phyloP scores from a whole-genome alignment of 2,888 invertebrate genomes.

The Platypus cylindrus region DNA sequence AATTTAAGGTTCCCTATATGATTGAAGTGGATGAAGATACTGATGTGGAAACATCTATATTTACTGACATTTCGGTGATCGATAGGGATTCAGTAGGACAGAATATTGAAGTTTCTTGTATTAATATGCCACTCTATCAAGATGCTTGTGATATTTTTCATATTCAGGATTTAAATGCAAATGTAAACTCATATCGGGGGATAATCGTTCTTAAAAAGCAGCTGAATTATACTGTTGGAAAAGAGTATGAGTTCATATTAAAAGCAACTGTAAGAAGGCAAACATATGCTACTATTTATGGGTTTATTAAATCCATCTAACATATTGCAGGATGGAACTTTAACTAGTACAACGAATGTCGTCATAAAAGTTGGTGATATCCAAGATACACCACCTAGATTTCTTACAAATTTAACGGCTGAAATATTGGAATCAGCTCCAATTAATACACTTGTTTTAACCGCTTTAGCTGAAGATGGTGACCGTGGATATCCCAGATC shows the following conservation, averaged over 20 bases:
- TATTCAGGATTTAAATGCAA: slow-evolving; percentile 47
- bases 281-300: neutral
- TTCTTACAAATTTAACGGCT: slow-evolving; percentile 66
- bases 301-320: neutral
- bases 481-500: slow-evolving; percentile 72
- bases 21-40: slow-evolving; percentile 68
- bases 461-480: slow-evolving; percentile 70
- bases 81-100: slow-evolving; percentile 75
- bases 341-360: slow-evolving; percentile 59
- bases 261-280: slow-evolving; percentile 59
- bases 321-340: slow-evolving; percentile 58
- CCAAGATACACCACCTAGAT: slow-evolving; percentile 77
- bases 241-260: slow-evolving; percentile 64
- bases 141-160: slow-evolving; percentile 61
- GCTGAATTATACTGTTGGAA: slow-evolving; percentile 65
- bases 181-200: slow-evolving; percentile 59
- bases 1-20: slow-evolving; percentile 65
- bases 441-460: slow-evolving; percentile 69
- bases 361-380: slow-evolving; percentile 72
- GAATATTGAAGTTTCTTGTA: slow-evolving; percentile 60
- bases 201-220: slow-evolving; percentile 55
- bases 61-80: slow-evolving; percentile 58
- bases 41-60: slow-evolving; percentile 54
- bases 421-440: slow-evolving; percentile 71
- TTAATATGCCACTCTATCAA: slow-evolving; percentile 47